Percentiles rank a stretch among this genome's conserved stretches.
phyloP scores from a whole-genome alignment of 1,140 invertebrate species.

The Drosophila lacertosa region DNA sequence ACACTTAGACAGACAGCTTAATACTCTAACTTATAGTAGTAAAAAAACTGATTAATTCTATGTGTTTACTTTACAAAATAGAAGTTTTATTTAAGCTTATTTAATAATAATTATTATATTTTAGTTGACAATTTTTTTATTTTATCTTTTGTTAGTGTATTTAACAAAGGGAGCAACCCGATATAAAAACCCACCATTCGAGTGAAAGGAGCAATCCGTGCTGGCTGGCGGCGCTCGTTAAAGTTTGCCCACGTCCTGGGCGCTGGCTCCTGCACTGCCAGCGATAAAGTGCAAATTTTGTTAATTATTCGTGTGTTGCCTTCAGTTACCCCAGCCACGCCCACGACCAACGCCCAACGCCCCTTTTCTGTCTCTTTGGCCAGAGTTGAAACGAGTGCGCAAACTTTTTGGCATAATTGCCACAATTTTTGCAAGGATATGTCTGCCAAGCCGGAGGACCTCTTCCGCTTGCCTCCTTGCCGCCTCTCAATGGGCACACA shows the following conservation, averaged over 20 bases:
- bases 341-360: no score
- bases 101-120: no score
- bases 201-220: slow-evolving; percentile 39
- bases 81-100: no score
- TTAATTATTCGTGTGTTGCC: slow-evolving; percentile 80
- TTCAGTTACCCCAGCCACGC: slow-evolving; percentile 40
- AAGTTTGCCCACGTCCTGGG: slow-evolving; percentile 60
- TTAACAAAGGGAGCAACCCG: neutral
- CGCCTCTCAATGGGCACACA: slow-evolving; percentile 40
- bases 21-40: slow-evolving; percentile 11
- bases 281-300: slow-evolving; percentile 84
- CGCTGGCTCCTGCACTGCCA: slow-evolving; percentile 55
- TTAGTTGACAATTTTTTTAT: no score
- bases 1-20: neutral
- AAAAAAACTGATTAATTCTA: no score
- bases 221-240: slow-evolving; percentile 62
- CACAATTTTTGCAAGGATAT: slow-evolving; percentile 66
- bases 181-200: slow-evolving; percentile 9
- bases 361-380: no score
- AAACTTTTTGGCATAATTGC: slow-evolving; percentile 69
- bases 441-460: slow-evolving; percentile 24
- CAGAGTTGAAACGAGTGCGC: slow-evolving; percentile 39
- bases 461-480: slow-evolving; percentile 7
- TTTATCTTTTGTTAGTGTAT: slow-evolving; percentile 8
- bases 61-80: no score